A percentile compares a stretch with the other conserved stretches of the same genome.
phyloP scores from a whole-genome alignment of 2,888 invertebrate species.

The Anthoptus insignis region DNA sequence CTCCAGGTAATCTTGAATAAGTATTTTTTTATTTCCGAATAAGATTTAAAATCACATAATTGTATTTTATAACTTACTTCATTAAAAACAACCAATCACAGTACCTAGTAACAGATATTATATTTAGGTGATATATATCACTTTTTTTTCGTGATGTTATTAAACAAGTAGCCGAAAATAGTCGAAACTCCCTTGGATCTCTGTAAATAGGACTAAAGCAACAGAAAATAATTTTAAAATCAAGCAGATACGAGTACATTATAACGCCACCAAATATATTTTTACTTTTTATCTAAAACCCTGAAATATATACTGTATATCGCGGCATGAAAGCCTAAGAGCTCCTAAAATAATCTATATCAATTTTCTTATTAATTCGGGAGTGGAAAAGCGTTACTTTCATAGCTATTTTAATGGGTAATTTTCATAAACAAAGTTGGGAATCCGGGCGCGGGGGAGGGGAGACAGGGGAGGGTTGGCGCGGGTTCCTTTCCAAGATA shows the following conservation, averaged over 20 bases:
- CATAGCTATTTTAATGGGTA: slow-evolving; percentile 86
- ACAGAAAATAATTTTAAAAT: too few relatives aligned
- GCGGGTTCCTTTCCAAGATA: slow-evolving; percentile 81
- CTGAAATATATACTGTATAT: slow-evolving; percentile 33
- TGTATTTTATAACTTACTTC: slow-evolving; percentile 1
- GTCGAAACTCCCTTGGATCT: too few relatives aligned
- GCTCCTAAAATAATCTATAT: slow-evolving; percentile 76
- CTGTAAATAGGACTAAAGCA: too few relatives aligned
- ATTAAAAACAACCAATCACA: too few relatives aligned
- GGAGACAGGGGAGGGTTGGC: slow-evolving; percentile 60
- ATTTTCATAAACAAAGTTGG: slow-evolving; percentile 86
- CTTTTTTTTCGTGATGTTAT: too few relatives aligned
- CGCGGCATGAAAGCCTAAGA: slow-evolving; percentile 35
- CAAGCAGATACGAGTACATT: too few relatives aligned
- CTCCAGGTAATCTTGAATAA: slow-evolving; percentile 59
- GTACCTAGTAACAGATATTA: too few relatives aligned
- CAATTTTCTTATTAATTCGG: slow-evolving; percentile 86
- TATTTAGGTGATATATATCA: too few relatives aligned
- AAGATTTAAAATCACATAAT: not conserved
- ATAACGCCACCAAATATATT: not conserved
- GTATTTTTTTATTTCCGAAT: slow-evolving; percentile 29
- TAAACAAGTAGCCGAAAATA: too few relatives aligned
- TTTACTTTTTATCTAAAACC: not conserved
- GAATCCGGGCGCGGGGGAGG: slow-evolving; percentile 73
- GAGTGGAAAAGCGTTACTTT: slow-evolving; percentile 85